These are phyloP conservation scores for Leptoclinus maculatus DNA, from an alignment of 2,797 vertebrate genomes.

Conservation along the genomic window DNA sequence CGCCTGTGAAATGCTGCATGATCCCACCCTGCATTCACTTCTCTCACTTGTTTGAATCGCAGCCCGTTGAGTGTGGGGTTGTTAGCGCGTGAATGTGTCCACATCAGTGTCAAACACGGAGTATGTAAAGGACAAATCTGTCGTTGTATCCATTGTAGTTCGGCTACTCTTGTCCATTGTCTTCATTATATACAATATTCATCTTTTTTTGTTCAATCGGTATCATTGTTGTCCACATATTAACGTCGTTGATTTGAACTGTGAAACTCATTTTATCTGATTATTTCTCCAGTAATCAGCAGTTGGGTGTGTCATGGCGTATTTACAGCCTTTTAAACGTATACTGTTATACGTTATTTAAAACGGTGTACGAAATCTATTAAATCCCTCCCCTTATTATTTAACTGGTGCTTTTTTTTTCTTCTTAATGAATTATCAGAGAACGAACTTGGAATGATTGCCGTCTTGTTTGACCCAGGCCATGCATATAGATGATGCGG, in stretches of 20 bases:
- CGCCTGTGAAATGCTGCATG: conserved; percentile 29
- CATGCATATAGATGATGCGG: conserved; percentile 33
- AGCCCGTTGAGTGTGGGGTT: conserved; percentile 14
- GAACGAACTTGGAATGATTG: not conserved
- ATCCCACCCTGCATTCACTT: conserved; percentile 29
- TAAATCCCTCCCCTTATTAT: not conserved
- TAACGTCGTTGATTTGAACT: conserved; percentile 25
- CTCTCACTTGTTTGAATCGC: conserved; percentile 34
- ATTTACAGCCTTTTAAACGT: conserved; percentile 5
- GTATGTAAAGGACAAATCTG: conserved; percentile 6
- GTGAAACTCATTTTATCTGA: conserved; percentile 17
- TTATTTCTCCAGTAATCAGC: not conserved
- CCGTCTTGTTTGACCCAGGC: conserved; percentile 52
- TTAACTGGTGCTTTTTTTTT: not conserved
- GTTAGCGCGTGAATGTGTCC: conserved; percentile 10
- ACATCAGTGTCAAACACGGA: conserved; percentile 26
- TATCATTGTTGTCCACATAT: conserved; percentile 2
- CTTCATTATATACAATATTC: not conserved
- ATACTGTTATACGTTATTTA: conserved; percentile 7
- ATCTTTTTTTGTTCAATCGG: not conserved
- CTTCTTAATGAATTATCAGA: conserved; percentile 25
- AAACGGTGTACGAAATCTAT: not conserved
- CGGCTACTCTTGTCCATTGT: not conserved
- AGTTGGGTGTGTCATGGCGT: not conserved
- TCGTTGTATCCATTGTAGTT: conserved; percentile 1